Evolutionary conservation across 1,140 invertebrate species (phyloP), one percentile per base, ranked within the genome.

Genomic region (Danaus melanippus): DNA sequence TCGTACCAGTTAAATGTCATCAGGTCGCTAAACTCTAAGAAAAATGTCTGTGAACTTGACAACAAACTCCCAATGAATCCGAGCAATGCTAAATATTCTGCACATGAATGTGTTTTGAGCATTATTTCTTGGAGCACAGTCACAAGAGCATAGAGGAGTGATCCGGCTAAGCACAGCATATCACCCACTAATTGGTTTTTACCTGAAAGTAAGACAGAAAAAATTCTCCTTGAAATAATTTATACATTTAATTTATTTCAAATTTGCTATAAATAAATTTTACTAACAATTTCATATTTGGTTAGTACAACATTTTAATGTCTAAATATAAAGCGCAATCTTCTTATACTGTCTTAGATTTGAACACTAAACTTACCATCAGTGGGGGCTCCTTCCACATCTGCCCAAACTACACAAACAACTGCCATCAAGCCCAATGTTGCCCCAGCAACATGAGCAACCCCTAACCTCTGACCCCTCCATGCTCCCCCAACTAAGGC

Each of bases 41-140:
- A 82, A 59, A 87, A 87, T 58, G 94, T 91, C 88, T 97, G 95
- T 41, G 93, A 85, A 41, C 92, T 93, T 69, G 93, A 92, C 11
- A 96, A 86, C 59, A 96, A 84, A 46, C 92, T 94, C 8, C 95
- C 94, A 69, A 96, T 95, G 39, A 96, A 88, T 39, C 95, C 95
- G 47, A 96, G 89, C 87, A 96, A 90, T 12, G 93, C 94, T n/a
- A 97, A 88, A 76, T 95, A 96, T 77, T 96, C 95, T 42, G 93
- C 89, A 52, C 92, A 91, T 56, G 93, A 92, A 56, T 93, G 92
- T 12, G 90, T 92, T 79, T 95, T 94, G 10, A 96, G 92, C 46
- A 93, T 91, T 75, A 94, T 91, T 81, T 97, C 95, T 88, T 96
- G 92, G 2, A 93, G 88, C 0, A 96, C 93, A 67, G 95, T 96